Evolutionary conservation across 2,797 vertebrate species (phyloP).

Genomic region (Masticophis lateralis): DNA sequence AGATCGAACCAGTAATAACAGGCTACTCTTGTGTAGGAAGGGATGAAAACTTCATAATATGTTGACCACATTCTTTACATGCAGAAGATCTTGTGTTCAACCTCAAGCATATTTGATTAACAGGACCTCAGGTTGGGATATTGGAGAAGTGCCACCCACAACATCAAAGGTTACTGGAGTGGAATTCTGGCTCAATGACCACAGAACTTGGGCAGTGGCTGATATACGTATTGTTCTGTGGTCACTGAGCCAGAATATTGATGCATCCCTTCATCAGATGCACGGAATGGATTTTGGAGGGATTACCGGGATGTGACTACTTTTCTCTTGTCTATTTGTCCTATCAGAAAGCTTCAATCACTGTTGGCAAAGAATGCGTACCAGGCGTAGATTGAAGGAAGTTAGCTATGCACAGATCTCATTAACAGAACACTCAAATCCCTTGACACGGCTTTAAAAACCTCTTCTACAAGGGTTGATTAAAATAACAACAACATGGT

Average conservation of each 20-base stretch:
- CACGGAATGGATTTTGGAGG: fast-evolving
- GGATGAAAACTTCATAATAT: background rate
- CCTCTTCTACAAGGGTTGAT: slow-evolving; percentile 25
- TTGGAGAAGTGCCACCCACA: background rate
- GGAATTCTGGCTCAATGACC: background rate
- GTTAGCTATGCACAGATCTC: slow-evolving; percentile 3
- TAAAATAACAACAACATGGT: slow-evolving; percentile 11
- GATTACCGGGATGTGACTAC: background rate
- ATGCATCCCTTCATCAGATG: background rate
- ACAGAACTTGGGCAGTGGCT: background rate
- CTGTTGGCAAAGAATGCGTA: background rate
- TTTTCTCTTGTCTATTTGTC: background rate
- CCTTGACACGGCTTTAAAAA: slow-evolving; percentile 5
- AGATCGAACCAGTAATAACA: background rate
- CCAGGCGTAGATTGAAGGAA: slow-evolving; percentile 13
- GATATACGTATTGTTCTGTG: background rate
- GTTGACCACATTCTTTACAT: background rate
- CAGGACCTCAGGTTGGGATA: background rate
- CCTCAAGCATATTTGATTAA: background rate
- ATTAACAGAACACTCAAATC: slow-evolving; percentile 24
- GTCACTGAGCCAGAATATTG: fast-evolving
- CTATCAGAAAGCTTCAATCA: background rate
- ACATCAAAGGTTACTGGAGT: background rate
- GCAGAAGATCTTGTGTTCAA: too few species aligned
- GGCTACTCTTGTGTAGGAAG: background rate